Conservation (phyloP, 2,888 invertebrate genomes). For the Meghimatium bilineatum region DNA sequence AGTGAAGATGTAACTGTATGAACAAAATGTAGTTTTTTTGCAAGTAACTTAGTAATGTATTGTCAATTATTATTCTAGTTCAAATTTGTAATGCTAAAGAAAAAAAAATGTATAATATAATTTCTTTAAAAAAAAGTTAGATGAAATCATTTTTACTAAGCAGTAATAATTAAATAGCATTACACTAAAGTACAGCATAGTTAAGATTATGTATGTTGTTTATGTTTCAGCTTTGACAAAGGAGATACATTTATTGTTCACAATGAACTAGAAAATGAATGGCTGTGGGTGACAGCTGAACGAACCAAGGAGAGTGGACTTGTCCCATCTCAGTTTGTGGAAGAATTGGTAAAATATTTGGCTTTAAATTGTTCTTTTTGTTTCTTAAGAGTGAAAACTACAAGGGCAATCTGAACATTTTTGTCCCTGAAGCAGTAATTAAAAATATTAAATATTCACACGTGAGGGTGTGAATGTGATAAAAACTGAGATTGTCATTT, state of each 20-base stretch:
- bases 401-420: too few species aligned
- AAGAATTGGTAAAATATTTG: constrained; percentile 81
- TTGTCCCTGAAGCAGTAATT: too few species aligned
- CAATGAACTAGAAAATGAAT: constrained; percentile 97
- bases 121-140: not conserved
- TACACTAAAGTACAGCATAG: not conserved
- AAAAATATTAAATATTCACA: too few species aligned
- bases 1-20: too few species aligned
- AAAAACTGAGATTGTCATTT: too few species aligned
- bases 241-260: constrained; percentile 97
- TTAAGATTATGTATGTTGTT: not conserved
- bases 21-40: too few species aligned
- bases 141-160: not conserved
- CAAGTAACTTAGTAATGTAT: too few species aligned
- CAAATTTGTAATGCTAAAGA: too few species aligned
- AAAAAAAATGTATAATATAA: too few species aligned
- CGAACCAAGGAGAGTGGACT: constrained; percentile 93
- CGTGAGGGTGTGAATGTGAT: too few species aligned
- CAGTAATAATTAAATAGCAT: not conserved
- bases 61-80: too few species aligned
- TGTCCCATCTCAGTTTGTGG: constrained; percentile 95
- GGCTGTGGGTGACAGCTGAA: constrained; percentile 98
- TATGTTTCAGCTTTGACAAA: constrained; percentile 74
- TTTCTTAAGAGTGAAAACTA: not conserved
- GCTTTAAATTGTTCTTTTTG: not conserved